Percentiles rank a stretch among this genome's conserved stretches.
These are phyloP conservation scores for Caretta caretta DNA, from an alignment of 2,113 vertebrate genomes.

Conservation along the genomic window DNA sequence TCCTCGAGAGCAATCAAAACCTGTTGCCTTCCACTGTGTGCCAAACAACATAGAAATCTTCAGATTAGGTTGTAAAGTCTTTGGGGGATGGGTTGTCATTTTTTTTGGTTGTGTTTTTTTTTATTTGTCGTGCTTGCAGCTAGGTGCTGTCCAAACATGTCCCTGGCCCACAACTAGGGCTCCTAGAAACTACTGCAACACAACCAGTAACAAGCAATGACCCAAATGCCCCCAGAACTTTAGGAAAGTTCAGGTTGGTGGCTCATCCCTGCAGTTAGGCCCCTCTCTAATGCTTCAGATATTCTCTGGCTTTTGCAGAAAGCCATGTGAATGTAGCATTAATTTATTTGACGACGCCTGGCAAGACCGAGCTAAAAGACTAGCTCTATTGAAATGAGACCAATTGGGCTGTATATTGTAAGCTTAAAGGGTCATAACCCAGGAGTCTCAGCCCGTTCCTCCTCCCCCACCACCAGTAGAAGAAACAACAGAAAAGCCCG, in stretches of 20 bases:
- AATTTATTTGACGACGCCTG: neutral
- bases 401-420: neutral
- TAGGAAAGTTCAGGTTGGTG: neutral
- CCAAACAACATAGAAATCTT: neutral
- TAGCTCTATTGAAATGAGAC: neutral
- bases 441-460: constrained; percentile 16
- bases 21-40: neutral
- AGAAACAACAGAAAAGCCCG: constrained; percentile 21
- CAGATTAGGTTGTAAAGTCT: neutral
- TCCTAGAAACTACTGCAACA: neutral
- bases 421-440: neutral
- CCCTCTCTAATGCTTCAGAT: neutral
- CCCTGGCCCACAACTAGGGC: neutral
- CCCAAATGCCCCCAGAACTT: neutral
- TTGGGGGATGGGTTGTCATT: neutral
- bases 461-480: neutral
- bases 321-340: neutral
- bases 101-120: too few species aligned
- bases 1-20: neutral
- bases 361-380: neutral
- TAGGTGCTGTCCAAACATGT: neutral
- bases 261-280: neutral
- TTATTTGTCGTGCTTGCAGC: neutral
- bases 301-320: neutral
- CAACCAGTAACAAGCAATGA: neutral